Percentiles rank a stretch among this genome's conserved stretches.
Evolutionary conservation across 2,888 invertebrate species (phyloP).

Genomic region (Chouioia cunea): DNA sequence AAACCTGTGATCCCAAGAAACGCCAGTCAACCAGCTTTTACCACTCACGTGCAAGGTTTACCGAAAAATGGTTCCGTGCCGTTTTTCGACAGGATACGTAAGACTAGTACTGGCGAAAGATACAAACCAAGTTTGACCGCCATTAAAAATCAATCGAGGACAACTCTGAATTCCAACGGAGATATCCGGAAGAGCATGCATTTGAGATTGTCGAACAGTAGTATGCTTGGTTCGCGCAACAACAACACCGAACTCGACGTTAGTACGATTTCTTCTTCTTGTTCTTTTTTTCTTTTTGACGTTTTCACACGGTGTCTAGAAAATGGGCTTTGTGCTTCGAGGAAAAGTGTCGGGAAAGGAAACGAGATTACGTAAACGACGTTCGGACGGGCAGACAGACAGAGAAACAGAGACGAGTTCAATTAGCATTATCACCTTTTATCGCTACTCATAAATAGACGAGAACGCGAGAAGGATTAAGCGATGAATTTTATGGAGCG

Average conservation of each 20-base stretch:
- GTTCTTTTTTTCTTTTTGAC: background rate
- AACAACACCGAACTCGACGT: conserved; percentile 73
- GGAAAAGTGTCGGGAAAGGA: too few relatives aligned
- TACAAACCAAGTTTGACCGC: conserved; percentile 88
- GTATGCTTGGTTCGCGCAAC: conserved; percentile 73
- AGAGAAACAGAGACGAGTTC: too few relatives aligned
- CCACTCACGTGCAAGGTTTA: conserved; percentile 78
- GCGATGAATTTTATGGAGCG: too few relatives aligned
- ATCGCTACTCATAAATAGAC: background rate
- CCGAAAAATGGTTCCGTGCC: conserved; percentile 93
- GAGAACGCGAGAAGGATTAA: background rate
- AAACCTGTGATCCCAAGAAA: conserved; percentile 80
- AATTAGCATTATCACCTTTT: background rate
- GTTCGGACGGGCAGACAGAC: too few relatives aligned
- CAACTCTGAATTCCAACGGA: conserved; percentile 81
- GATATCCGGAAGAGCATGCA: conserved; percentile 77
- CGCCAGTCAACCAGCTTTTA: conserved; percentile 89
- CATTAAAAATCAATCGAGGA: conserved; percentile 79
- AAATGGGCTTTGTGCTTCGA: background rate
- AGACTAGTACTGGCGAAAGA: conserved; percentile 86
- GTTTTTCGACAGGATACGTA: conserved; percentile 87
- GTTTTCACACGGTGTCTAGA: too few relatives aligned
- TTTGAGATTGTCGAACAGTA: conserved; percentile 72
- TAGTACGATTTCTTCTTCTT: conserved; percentile 55
- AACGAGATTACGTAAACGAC: too few relatives aligned